Evolutionary conservation across 2,113 vertebrate species (phyloP), one percentile per base, ranked within the genome.

Genomic region (Chaenocephalus aceratus): DNA sequence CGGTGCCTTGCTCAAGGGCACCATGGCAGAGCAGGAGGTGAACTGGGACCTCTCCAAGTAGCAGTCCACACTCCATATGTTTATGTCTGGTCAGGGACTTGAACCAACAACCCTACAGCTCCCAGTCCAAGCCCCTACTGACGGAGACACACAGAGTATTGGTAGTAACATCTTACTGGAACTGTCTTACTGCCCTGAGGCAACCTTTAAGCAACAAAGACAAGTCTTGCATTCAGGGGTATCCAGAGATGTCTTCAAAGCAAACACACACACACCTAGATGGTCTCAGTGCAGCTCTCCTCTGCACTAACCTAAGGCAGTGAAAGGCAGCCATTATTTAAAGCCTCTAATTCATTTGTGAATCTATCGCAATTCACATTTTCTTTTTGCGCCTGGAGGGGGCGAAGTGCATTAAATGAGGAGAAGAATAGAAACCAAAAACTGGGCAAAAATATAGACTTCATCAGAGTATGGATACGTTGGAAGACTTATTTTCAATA

Each of bases 281-380:
- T 59, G n/a, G 61, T 58, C 68, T 69, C 44, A 3, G 56, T 61
- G 59, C 63, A 26, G 53, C 79, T 74, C 70, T 84, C 65, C 56
- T 53, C 66, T 0, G 72, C 78, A n/a, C 21, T 83, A 56, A 83
- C 92, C 77, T 5, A 2, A 54, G 85, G 89, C 85, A 15, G 52
- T 64, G 54, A 67, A 84, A 79, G 84, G 73, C 84, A 72, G 85
- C 78, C 64, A 3, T 88, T 90, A 93, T 92, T 84, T 90, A 89
- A 88, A 62, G 62, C 60, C 71, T 87, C 87, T 91, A 91, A 93
- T 93, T 91, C 92, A 93, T 82, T 82, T 75, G 69, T 83, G 88
- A 89, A 86, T 91, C 87, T 86, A 82, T 91, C 44, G 72, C 79
- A 74, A 57, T 80, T 80, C 88, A 77, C 84, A 79, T 90, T 91